phyloP scores from a whole-genome alignment of 2,888 invertebrate species.

The Theodoxus fluviatilis region DNA sequence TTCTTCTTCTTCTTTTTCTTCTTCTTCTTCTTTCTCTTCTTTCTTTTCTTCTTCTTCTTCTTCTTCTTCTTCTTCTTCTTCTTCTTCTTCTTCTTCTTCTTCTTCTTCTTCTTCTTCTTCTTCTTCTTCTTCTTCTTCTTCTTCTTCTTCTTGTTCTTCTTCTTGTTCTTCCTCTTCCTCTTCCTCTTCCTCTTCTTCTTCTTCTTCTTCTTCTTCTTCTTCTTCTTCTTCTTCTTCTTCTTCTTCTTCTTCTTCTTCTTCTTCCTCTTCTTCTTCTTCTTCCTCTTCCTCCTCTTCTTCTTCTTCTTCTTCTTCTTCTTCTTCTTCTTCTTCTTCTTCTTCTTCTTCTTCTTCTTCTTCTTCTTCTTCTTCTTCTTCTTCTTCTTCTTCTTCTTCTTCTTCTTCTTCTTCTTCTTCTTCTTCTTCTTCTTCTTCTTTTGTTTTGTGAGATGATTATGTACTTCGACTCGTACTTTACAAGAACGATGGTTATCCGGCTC shows the following conservation, averaged over 20 bases:
- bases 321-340: conserved; percentile 6
- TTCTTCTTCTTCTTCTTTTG: conserved; percentile 16
- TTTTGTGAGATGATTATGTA: too few relatives aligned
- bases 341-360: background rate
- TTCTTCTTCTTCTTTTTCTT: background rate
- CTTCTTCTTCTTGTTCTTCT: background rate
- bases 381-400: conserved; percentile 17
- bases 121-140: background rate
- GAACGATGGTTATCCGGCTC: too few relatives aligned
- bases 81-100: background rate
- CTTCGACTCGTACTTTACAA: too few relatives aligned
- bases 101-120: background rate
- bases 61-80: conserved; percentile 4
- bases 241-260: background rate
- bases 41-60: background rate
- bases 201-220: background rate
- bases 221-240: background rate
- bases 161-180: background rate
- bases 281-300: conserved; percentile 4
- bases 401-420: conserved; percentile 19
- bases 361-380: background rate
- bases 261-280: background rate
- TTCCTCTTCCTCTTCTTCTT: background rate
- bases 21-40: background rate
- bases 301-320: conserved; percentile 8